Conservation (phyloP, 2,113 vertebrate genomes). For the Pomatostomus ruficeps region DNA sequence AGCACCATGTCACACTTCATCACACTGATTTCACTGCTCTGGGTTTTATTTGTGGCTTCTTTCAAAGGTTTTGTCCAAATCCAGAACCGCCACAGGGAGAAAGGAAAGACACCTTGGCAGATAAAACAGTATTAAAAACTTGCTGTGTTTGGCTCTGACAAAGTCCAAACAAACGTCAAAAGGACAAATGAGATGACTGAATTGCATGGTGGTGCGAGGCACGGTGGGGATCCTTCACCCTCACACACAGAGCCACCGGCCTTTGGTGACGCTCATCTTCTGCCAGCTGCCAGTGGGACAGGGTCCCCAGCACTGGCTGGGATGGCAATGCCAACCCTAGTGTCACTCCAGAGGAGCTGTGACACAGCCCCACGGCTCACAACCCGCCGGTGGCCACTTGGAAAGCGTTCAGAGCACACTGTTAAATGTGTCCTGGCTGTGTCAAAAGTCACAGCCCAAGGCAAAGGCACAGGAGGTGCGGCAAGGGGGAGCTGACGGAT, state of each 20-base stretch:
- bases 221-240: not conserved
- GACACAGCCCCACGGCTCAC: not conserved
- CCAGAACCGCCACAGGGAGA: not conserved
- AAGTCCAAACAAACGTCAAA: not conserved
- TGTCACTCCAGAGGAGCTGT: not conserved
- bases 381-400: not conserved
- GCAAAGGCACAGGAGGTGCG: not conserved
- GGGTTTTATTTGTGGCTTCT: not conserved
- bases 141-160: not conserved
- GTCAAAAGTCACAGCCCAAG: constrained; percentile 70
- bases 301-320: fast-evolving
- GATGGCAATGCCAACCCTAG: not conserved
- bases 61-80: not conserved
- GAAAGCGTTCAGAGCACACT: not conserved
- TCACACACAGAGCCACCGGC: not conserved
- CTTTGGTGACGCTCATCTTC: not conserved
- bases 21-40: not conserved
- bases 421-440: constrained; percentile 64
- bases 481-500: not conserved
- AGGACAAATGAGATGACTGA: not conserved
- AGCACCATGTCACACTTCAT: not conserved
- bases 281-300: not conserved
- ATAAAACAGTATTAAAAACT: not conserved
- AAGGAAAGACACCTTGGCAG: not conserved
- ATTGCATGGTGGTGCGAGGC: fast-evolving